A percentile compares a stretch with the other conserved stretches of the same genome.
These are phyloP conservation scores for Brachynemurus nebulosus DNA, from an alignment of 2,888 invertebrate species.

Conservation along the genomic window DNA sequence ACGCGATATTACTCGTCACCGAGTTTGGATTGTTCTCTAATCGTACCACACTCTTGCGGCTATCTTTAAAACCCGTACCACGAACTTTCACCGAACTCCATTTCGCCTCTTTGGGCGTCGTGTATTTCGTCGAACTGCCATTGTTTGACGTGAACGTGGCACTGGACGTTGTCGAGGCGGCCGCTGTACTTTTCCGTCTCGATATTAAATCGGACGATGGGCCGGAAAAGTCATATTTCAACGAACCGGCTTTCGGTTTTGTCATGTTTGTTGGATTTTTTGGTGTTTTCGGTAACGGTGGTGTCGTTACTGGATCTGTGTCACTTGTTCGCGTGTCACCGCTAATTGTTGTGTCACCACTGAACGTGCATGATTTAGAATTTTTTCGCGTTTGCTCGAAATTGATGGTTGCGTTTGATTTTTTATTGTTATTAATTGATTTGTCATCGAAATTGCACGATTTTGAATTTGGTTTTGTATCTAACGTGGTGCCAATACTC, in stretches of 20 bases:
- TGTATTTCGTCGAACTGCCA: conserved; percentile 29
- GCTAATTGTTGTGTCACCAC: background rate
- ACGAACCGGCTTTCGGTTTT: conserved; percentile 2
- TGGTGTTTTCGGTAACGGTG: background rate
- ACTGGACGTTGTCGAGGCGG: conserved; percentile 12
- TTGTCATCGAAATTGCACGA: background rate
- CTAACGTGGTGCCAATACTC: background rate
- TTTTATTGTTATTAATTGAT: background rate
- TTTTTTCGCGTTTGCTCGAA: conserved; percentile 4
- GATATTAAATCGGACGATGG: background rate
- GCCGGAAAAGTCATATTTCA: background rate
- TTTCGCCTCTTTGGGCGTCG: conserved; percentile 33
- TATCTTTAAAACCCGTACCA: conserved; percentile 47
- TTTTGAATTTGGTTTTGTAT: background rate
- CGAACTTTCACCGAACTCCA: conserved; percentile 50
- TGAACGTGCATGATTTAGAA: conserved; percentile 7
- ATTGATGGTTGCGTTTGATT: too few relatives aligned
- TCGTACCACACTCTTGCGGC: conserved; percentile 46
- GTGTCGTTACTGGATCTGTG: too few relatives aligned
- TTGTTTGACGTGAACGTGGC: conserved; percentile 16
- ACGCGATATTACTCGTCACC: background rate
- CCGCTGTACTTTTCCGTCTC: conserved; percentile 17
- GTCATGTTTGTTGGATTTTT: background rate
- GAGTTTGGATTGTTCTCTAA: conserved; percentile 30
- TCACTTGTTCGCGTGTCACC: background rate